These are phyloP conservation scores for Sarcoramphus papa DNA, from an alignment of 2,797 vertebrate genomes.

Conservation along the genomic window DNA sequence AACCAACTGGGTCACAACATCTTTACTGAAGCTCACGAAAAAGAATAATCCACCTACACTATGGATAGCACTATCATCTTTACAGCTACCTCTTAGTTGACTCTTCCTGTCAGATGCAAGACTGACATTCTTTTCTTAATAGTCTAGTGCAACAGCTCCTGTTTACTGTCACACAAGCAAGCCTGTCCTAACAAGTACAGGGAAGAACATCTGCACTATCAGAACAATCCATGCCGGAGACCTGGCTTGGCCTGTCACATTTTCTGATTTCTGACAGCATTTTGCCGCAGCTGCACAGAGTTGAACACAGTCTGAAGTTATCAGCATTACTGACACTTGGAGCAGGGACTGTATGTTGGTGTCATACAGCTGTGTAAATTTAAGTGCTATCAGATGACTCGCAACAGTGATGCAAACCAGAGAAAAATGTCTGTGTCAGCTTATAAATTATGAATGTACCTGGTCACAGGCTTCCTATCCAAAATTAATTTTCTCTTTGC, in stretches of 20 bases:
- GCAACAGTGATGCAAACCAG: neutral
- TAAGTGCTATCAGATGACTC: neutral
- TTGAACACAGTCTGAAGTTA: neutral
- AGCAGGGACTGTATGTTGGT: neutral
- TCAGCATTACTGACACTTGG: neutral
- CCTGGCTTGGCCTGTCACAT: neutral
- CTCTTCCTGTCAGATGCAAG: neutral
- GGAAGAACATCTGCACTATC: neutral
- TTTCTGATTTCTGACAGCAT: neutral
- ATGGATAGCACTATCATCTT: neutral
- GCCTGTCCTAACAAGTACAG: neutral
- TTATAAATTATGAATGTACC: neutral
- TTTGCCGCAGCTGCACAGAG: neutral
- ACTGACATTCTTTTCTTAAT: neutral
- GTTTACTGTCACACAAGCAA: neutral
- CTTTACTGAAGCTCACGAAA: neutral
- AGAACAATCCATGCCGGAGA: neutral
- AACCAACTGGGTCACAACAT: neutral
- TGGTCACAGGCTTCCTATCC: neutral
- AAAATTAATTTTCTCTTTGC: constrained; percentile 7
- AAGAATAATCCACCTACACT: neutral
- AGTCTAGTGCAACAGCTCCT: neutral
- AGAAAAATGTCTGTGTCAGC: constrained; percentile 1
- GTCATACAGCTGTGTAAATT: neutral
- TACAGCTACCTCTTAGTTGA: neutral